Evolutionary conservation across 2,888 invertebrate species (phyloP), one percentile per base, ranked within the genome.

Genomic region (Phaonia tiefii): DNA sequence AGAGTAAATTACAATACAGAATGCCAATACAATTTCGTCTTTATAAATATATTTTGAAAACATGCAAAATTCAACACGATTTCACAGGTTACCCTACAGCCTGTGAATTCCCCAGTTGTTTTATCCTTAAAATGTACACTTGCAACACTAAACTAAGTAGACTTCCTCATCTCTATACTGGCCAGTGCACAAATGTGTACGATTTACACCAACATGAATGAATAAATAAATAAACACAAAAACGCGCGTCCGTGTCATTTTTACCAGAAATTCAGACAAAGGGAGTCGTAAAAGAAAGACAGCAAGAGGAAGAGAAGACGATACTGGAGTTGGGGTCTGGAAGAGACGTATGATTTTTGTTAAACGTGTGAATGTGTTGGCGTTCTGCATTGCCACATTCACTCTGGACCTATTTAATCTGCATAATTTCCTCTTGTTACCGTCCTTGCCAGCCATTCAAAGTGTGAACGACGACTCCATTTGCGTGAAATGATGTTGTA

Each of bases 331-430:
- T 49, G 54, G 17, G 17, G 31, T 3, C 15, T 25, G n/a, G 44
- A 20, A 22, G 49, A n/a, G n/a, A 22, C 17, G 54, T 69, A 39
- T 54, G 69, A 54, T 42, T 71, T 42, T 58, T 26, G 46, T 25
- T 17, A 54, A 5, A 31, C 26, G 11, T 69, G 75, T 42, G 49
- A 80, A 69, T 72, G 63, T 63, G 63, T 65, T 75, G 74, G 44
- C 70, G 73, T 70, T 77, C 74, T 58, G 71, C 71, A 15, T 42
- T 44, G 54, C 54, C 63, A 25, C 54, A 73, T 73, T 69, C 70
- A 42, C 25, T 39, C 80, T 85, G 85, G 85, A 85, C 85, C 84
- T 85, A 85, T 86, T 86, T 86, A 87, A 87, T 87, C 86, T 87
- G 85, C 86, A 87, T 87, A 86, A 86, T 86, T 85, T 87, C 79